Base-by-base conservation (phyloP, 2,797 vertebrate species). In the Okamejei kenojei region DNA sequence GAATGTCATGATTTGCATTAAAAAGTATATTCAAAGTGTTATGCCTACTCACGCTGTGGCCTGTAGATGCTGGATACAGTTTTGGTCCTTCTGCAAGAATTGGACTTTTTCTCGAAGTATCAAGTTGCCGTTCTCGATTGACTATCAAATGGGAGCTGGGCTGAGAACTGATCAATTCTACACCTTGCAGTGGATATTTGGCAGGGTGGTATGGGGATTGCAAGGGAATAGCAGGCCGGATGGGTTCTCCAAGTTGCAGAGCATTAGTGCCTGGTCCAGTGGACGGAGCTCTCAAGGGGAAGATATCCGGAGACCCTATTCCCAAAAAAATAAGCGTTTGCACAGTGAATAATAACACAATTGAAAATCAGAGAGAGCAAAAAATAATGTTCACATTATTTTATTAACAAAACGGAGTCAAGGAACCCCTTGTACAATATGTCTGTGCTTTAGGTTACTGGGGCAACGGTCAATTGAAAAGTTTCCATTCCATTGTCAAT, bases 131-230 rank as follows among this genome's bases (percentile, higher is more conserved):
- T 76, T 73, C 19, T n/a, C 13, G 68, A 92, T 11, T 74, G 38
- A 17, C 71, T 32, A 92, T n/a, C 8, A 4, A 54, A 7, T 74
- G 71, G 11, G 35, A 54, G 26, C 38, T 45, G 45, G 90, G 26
- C 71, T 92, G 68, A 76, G 63, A 88, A 88, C n/a, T 35, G n/a
- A 38, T 26, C 26, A 92, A 13, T 7, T 45, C 19, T 19, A 13
- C 68, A 45, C 35, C 38, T 29, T 76, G 68, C 23, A 54, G 11
- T 76, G 29, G 78, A 94, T 94, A 35, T 93, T 95, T 95, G 1
- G 90, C 81, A 93, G 97, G 96, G 94, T 98, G 98, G 93, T 96
- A 97, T 0, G 98, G 98, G 4, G 97, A 97, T 77, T 97, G 97
- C 88, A 98, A 95, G 79, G 97, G 96, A 93, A 98, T 93, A 93